Base-by-base conservation (phyloP, 2,888 invertebrate species). In the Torymus tubicola region DNA sequence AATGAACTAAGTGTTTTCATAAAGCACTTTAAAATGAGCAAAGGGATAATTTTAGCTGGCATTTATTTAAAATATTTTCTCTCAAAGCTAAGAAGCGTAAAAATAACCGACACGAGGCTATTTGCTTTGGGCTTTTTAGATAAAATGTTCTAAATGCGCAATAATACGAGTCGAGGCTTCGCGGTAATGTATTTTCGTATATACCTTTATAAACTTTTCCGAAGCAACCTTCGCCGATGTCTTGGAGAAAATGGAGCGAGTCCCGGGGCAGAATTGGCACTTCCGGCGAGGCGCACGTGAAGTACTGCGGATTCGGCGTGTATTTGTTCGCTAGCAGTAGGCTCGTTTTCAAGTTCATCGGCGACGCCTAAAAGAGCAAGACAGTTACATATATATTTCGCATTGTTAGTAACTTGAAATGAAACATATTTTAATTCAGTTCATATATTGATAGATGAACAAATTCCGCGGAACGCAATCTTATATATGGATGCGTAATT, bases 151-250 rank as follows among this genome's bases (percentile, higher is more conserved):
- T 64, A 31, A 31, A 31, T 31, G 31, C 31, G 31, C 31, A 31
- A 31, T 31, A 31, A 31, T 31, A 31, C 31, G 31, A 31, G 31
- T 31, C 31, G 31, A 31, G 31, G 3, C 31, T 31, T 31, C 31
- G 31, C 14, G 21, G 18, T 72, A 67, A 64, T 31, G 8, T 58
- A 53, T 80, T 60, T 61, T 83, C 88, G 86, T n/a, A n/a, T n/a
- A n/a, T 90, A 96, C 97, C 97, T 95, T 95, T 96, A 88, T 94
- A 96, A 64, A 97, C 97, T 91, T 96, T 96, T 52, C 97, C 97
- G 87, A 96, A 97, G 87, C 96, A 96, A 0, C 97, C 97, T 89
- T 97, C 96, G 2, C 97, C 97, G 72, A 97, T 95, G 87, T 96
- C 96, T 86, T 95, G 94, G 4, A 95, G 90, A 89, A 96, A 95